Evolutionary conservation across 1,140 invertebrate species (phyloP), one percentile per base, ranked within the genome.

Genomic region (Drosophila varians): DNA sequence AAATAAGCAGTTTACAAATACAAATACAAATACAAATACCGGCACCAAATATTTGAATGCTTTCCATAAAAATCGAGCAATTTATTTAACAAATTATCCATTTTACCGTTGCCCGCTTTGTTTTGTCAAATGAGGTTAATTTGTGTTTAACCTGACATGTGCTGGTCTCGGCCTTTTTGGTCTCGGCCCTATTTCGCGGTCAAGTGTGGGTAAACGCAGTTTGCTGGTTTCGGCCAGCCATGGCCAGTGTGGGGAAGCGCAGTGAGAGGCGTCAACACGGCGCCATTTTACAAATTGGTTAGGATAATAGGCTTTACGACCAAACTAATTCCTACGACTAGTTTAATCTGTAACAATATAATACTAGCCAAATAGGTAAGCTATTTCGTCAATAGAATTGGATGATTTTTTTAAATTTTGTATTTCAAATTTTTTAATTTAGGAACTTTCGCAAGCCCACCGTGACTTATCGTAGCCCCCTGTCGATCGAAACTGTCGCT

Each of bases 41-140:
- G 43, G 28, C 58, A 54, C 38, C 52, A 42, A 62, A 83, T 53
- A 80, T 68, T 66, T 52, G 40, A 64, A 74, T 73, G 56, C 52
- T 16, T 48, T 34, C 60, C 65, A 76, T 74, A 79, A 79, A 89
- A 86, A 82, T 87, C 60, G 70, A 52, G 73, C 88, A 88, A 90
- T 90, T 90, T 90, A 90, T 90, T 90, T 90, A 90, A 90, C 88
- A 90, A 90, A 90, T 90, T 90, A 90, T 90, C 88, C 83, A 90
- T 90, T 87, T 90, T 77, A 78, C 74, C 76, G 57, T 46, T 58
- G 69, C 64, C 83, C 58, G 80, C 77, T 90, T 90, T 90, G 87
- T 90, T 87, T 88, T 87, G 70, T 88, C 79, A 88, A 90, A 90
- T 90, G 88, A 90, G 88, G 88, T 90, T 90, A 90, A 90, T 90